Evolutionary conservation across 1,140 invertebrate species (phyloP).

Genomic region (Thalassaphorura encarpata): DNA sequence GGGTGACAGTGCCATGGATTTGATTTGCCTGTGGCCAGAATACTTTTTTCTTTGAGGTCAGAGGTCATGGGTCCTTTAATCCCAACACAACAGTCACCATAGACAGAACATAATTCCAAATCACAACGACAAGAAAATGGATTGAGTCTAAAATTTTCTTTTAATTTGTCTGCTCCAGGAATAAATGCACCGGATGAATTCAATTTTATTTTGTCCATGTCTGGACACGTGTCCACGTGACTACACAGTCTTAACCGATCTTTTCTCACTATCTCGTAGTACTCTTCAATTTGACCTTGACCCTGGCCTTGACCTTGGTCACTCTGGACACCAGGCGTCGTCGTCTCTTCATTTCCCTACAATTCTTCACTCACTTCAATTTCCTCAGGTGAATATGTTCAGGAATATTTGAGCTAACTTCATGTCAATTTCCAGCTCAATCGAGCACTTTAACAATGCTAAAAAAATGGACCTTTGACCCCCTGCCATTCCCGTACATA

Average conservation of each 20-base stretch:
- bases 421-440: neutral
- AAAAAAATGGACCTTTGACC: no score
- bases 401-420: neutral
- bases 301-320: neutral
- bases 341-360: neutral
- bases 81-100: slow-evolving; percentile 22
- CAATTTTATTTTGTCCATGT: no score
- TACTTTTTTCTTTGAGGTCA: neutral
- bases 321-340: neutral
- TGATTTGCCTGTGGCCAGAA: neutral
- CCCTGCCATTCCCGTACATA: no score
- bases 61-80: neutral
- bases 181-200: no score
- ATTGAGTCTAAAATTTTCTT: neutral
- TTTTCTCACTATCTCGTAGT: neutral
- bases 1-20: slow-evolving; percentile 17
- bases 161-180: neutral
- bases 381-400: neutral
- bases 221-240: no score
- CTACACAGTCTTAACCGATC: no score
- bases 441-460: no score
- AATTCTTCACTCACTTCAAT: neutral
- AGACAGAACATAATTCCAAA: slow-evolving; percentile 6
- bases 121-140: slow-evolving; percentile 21
- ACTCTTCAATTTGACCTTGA: neutral